Percentiles rank a stretch among this genome's conserved stretches.
Evolutionary conservation across 1,140 invertebrate species (phyloP).

Genomic region (Lepidostoma basale): DNA sequence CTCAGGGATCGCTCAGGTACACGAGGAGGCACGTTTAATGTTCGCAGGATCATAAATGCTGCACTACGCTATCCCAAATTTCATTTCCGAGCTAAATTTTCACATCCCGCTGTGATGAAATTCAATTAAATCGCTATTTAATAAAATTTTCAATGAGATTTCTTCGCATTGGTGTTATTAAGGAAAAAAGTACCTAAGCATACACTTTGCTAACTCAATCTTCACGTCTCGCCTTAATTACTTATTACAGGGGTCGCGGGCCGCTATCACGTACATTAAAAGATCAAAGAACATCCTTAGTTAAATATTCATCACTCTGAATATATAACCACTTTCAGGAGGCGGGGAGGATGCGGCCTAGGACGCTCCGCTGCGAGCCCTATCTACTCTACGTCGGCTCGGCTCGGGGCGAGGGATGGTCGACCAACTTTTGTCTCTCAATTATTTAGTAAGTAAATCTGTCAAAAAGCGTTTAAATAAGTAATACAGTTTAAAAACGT

Average conservation of each 20-base stretch:
- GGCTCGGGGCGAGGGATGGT: too few relatives aligned
- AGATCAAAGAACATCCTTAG: constrained; percentile 37
- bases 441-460: too few relatives aligned
- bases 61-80: too few relatives aligned
- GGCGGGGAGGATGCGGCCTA: neutral
- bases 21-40: too few relatives aligned
- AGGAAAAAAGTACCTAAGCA: constrained; percentile 29
- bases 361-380: too few relatives aligned
- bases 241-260: constrained; percentile 41
- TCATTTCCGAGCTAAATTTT: neutral
- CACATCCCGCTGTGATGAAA: neutral
- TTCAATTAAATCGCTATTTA: neutral
- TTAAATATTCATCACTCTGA: constrained; percentile 35
- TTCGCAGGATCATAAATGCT: too few relatives aligned
- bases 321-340: constrained; percentile 18
- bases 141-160: constrained; percentile 17
- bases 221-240: constrained; percentile 39
- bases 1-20: too few relatives aligned
- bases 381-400: too few relatives aligned
- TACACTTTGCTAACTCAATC: constrained; percentile 33
- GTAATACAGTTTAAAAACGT: too few relatives aligned
- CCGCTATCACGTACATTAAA: constrained; percentile 41
- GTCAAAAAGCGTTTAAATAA: too few relatives aligned
- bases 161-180: constrained; percentile 33
- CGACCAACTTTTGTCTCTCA: too few relatives aligned